A percentile compares a stretch with the other conserved stretches of the same genome.
Evolutionary conservation across 2,888 invertebrate species (phyloP).

Genomic region (Chloroclystis v-ata): DNA sequence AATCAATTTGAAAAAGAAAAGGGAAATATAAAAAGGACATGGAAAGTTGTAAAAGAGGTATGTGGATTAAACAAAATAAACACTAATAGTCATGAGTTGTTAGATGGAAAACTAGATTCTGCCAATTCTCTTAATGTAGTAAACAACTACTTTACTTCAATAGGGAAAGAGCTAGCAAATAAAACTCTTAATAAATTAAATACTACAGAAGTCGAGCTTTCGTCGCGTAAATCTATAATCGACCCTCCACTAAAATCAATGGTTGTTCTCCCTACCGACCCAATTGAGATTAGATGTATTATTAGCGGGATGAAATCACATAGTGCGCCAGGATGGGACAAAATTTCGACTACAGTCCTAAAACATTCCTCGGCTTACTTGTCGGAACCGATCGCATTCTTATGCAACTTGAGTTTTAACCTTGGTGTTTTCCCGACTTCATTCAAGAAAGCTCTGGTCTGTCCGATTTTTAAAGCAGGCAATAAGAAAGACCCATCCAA

Average conservation of each 20-base stretch:
- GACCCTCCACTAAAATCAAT: not conserved
- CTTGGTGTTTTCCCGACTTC: too few species aligned
- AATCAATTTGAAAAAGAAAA: not conserved
- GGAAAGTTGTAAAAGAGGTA: too few species aligned
- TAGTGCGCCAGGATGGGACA: too few species aligned
- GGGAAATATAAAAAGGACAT: not conserved
- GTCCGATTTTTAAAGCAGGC: not conserved
- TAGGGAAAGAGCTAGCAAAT: not conserved
- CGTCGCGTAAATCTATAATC: not conserved
- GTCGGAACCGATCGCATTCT: too few species aligned
- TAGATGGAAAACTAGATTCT: not conserved
- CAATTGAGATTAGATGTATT: not conserved
- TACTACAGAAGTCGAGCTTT: not conserved
- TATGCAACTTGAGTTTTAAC: too few species aligned
- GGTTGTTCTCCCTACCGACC: not conserved
- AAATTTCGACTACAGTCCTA: too few species aligned
- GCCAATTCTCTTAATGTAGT: not conserved
- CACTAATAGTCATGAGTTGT: not conserved
- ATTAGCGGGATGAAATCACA: too few species aligned
- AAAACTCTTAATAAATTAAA: not conserved
- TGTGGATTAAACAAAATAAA: not conserved
- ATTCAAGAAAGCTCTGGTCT: not conserved
- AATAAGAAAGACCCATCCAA: too few species aligned
- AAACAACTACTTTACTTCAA: not conserved
- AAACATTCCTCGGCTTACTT: too few species aligned